Evolutionary conservation across 2,797 vertebrate genomes (phyloP).

Genomic region (Manis pentadactyla): DNA sequence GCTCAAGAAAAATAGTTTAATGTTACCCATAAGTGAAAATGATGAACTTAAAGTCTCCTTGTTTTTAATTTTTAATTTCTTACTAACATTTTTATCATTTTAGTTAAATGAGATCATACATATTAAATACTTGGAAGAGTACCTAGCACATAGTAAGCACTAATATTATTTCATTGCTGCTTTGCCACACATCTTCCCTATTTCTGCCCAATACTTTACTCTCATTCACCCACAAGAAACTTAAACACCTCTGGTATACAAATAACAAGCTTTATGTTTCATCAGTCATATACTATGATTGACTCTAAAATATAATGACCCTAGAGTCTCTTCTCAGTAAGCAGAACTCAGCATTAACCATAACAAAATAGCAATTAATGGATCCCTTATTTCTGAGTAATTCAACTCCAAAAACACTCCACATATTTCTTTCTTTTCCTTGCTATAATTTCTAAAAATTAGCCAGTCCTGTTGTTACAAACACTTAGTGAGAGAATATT

Average conservation of each 20-base stretch:
- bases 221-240: neutral
- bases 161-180: neutral
- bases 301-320: neutral
- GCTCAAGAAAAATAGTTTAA: neutral
- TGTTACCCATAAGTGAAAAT: neutral
- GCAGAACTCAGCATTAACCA: neutral
- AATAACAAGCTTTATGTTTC: neutral
- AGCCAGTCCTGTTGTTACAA: neutral
- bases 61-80: slow-evolving; percentile 11
- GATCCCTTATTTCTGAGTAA: neutral
- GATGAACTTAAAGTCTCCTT: neutral
- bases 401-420: neutral
- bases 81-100: neutral
- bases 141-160: neutral
- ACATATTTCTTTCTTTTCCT: neutral
- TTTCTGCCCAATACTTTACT: neutral
- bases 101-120: neutral
- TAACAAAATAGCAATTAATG: neutral
- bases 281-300: neutral
- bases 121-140: neutral
- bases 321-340: neutral
- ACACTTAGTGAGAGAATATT: neutral
- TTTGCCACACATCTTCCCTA: neutral
- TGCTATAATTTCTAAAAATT: slow-evolving; percentile 4
- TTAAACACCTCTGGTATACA: neutral